Conservation (phyloP, 2,888 invertebrate genomes). For the Epiperipatus broadwayi region DNA sequence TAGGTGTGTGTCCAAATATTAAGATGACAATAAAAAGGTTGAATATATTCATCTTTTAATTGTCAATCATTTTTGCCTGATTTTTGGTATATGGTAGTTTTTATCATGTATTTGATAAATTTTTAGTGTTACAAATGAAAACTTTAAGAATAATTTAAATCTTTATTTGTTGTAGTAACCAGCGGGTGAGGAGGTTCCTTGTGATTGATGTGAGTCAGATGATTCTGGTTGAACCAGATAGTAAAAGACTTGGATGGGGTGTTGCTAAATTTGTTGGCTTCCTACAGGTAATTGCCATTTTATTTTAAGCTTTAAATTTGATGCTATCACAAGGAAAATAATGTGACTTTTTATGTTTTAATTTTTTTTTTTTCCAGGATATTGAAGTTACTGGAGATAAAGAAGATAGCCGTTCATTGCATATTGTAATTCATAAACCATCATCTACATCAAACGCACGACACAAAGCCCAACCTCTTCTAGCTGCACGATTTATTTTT, state of each 20-base stretch:
- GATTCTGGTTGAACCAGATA: slow-evolving; percentile 91
- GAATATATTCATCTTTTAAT: too few relatives aligned
- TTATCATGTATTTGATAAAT: slow-evolving; percentile 27
- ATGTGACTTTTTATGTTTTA: too few relatives aligned
- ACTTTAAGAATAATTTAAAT: not conserved
- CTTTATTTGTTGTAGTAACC: not conserved
- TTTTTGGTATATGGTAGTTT: slow-evolving; percentile 29
- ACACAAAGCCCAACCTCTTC: slow-evolving; percentile 40
- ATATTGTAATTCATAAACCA: slow-evolving; percentile 67
- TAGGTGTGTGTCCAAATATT: too few relatives aligned
- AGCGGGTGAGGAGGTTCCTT: slow-evolving; percentile 58
- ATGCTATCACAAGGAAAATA: slow-evolving; percentile 7
- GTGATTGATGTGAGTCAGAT: slow-evolving; percentile 88
- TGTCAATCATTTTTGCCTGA: too few relatives aligned
- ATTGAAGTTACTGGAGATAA: slow-evolving; percentile 87
- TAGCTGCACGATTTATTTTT: slow-evolving; percentile 81
- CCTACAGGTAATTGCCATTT: slow-evolving; percentile 36
- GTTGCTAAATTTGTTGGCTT: slow-evolving; percentile 90
- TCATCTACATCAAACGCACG: slow-evolving; percentile 34
- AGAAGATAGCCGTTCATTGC: slow-evolving; percentile 83
- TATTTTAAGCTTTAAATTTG: slow-evolving; percentile 1
- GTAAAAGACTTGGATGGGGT: slow-evolving; percentile 85
- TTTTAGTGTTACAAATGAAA: not conserved
- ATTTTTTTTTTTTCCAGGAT: slow-evolving; percentile 45
- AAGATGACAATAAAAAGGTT: too few relatives aligned